Evolutionary conservation across 2,113 vertebrate genomes (phyloP).

Genomic region (Clarias macrocephalus): DNA sequence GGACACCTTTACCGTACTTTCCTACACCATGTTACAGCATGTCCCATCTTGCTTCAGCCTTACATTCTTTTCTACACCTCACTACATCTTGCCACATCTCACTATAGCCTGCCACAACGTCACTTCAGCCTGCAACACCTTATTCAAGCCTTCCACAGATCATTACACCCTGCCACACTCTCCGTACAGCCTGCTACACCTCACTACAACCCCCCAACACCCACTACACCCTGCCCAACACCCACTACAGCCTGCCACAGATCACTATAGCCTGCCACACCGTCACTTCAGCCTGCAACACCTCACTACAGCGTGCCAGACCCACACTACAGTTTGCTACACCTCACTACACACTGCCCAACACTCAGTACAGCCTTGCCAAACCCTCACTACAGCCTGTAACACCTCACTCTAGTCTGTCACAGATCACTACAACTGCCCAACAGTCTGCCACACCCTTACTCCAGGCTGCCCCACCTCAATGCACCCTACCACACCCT

Average conservation of each 20-base stretch:
- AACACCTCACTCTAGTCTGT: too few species aligned
- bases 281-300: neutral
- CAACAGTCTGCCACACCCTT: too few species aligned
- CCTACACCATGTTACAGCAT: neutral
- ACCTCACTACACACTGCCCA: neutral
- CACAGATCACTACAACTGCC: too few species aligned
- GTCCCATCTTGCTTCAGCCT: neutral
- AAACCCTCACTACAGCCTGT: neutral
- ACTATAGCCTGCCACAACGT: neutral
- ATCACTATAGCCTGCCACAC: too few species aligned
- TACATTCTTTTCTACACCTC: too few species aligned
- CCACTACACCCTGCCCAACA: too few species aligned
- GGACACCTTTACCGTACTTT: neutral
- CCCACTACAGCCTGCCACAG: neutral
- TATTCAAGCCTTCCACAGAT: too few species aligned
- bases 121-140: too few species aligned
- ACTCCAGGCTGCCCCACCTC: too few species aligned
- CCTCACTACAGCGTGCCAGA: too few species aligned
- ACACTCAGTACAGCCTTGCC: too few species aligned
- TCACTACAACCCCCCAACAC: neutral
- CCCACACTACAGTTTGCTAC: neutral
- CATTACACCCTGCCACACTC: neutral
- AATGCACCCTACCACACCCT: too few species aligned
- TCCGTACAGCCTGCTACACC: neutral
- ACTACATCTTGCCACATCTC: neutral